Evolutionary conservation across 2,113 vertebrate species (phyloP).

Genomic region (Cyphomyrus discorhynchus): DNA sequence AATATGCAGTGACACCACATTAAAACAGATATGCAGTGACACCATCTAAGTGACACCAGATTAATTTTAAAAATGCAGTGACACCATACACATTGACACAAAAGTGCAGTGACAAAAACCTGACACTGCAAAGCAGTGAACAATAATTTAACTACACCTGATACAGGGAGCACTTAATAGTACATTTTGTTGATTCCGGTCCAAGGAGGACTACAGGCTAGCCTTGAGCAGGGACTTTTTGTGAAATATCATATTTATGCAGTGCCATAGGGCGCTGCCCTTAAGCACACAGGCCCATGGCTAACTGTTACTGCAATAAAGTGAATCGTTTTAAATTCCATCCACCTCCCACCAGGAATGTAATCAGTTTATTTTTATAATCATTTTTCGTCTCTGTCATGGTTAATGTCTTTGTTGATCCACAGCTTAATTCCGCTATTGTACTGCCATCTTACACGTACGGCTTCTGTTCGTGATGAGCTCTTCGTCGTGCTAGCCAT

Average conservation of each 20-base stretch:
- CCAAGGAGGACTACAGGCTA: not conserved
- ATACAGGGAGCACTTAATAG: not conserved
- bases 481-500: not conserved
- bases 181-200: not conserved
- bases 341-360: slow-evolving; percentile 11
- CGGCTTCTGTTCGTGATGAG: not conserved
- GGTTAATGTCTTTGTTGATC: slow-evolving; percentile 4
- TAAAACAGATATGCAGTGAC: not conserved
- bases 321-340: slow-evolving; percentile 9
- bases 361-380: slow-evolving; percentile 12
- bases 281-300: not conserved
- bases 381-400: slow-evolving; percentile 13
- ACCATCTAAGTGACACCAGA: not conserved
- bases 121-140: not conserved
- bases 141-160: not conserved
- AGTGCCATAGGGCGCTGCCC: not conserved
- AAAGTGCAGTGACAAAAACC: not conserved
- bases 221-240: not conserved
- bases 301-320: slow-evolving; percentile 1
- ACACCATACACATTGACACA: not conserved
- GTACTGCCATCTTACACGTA: not conserved
- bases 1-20: not conserved
- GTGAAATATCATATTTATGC: not conserved
- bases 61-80: not conserved
- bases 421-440: not conserved